Evolutionary conservation across 2,797 vertebrate genomes (phyloP), one percentile per base, ranked within the genome.

Genomic region (Sparus aurata): DNA sequence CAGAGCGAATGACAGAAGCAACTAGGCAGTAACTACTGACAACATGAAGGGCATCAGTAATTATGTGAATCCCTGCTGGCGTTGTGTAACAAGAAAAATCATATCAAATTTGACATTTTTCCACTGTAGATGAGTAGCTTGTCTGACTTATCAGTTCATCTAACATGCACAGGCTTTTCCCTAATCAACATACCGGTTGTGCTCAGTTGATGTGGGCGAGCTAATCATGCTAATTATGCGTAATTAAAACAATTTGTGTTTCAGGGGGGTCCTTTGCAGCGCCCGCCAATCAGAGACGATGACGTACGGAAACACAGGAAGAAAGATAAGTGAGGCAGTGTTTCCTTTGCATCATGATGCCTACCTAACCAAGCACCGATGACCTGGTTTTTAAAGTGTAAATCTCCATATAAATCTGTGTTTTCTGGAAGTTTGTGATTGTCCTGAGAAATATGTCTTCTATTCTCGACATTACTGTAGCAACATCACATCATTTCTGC

Each of bases 231-330:
- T 65, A 52, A 85, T 87, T 73, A 80, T 66, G 60, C 23, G 18
- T 59, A 79, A 87, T 86, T 79, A 77, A 58, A 75, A 52, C 75
- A 30, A 82, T 73, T 64, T 68, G 73, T 72, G 62, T 82, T 50
- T 83, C 64, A 67, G 38, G 18, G 49, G 59, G 22, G 69, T 22
- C 54, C 54, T 57, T 52, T 77, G 58, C 64, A 70, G 53, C 30
- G 15, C 20, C n/a, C 0, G 49, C 58, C 50, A 58, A 66, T 68
- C 15, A 46, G 34, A 65, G 22, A 25, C 2, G 27, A 65, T 83
- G 72, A 84, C 45, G 52, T 46, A 45, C 12, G 16, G 3, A 15
- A 25, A 8, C n/a, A 53, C 0, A 10, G 15, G 4, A 50, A 68
- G 41, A 74, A 30, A 66, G 75, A 23, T 16, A 58, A 53, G 13